Conservation (phyloP, 1,140 invertebrate genomes). For the Tachypleus tridentatus region DNA sequence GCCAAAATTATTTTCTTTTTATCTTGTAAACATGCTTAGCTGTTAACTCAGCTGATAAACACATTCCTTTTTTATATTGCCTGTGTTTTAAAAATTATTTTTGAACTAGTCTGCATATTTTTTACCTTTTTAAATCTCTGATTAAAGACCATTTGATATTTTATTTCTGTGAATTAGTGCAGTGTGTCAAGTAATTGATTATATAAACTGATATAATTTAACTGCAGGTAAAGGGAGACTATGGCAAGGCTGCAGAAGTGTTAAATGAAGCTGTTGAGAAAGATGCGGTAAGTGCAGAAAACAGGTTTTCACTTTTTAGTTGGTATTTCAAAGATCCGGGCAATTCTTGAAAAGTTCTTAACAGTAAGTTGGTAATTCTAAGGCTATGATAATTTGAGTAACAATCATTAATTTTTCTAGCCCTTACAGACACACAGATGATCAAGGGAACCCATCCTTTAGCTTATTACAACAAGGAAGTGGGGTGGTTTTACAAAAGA, state of each 20-base stretch:
- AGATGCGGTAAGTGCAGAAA: constrained; percentile 36
- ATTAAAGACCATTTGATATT: not conserved
- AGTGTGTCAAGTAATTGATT: not conserved
- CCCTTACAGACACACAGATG: not conserved
- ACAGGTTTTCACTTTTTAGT: constrained; percentile 10
- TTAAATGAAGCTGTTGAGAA: constrained; percentile 49
- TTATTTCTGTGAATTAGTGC: not conserved
- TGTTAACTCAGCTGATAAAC: not conserved
- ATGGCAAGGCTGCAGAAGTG: constrained; percentile 42
- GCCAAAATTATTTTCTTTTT: too few species aligned
- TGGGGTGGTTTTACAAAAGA: not conserved
- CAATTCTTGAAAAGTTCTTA: constrained; percentile 3
- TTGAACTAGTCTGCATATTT: not conserved
- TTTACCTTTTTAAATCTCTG: not conserved
- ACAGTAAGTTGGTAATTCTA: not conserved
- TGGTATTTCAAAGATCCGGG: constrained; percentile 1
- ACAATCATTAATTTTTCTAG: not conserved
- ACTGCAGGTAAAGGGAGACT: constrained; percentile 34
- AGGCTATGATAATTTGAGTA: not conserved
- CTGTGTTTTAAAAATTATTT: not conserved
- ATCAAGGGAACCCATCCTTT: not conserved
- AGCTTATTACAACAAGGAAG: constrained; percentile 4
- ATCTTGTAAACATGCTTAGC: too few species aligned
- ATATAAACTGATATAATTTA: constrained; percentile 3
- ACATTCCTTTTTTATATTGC: not conserved